Conservation (phyloP, 2,888 invertebrate genomes). For the Nyleta sp. region DNA sequence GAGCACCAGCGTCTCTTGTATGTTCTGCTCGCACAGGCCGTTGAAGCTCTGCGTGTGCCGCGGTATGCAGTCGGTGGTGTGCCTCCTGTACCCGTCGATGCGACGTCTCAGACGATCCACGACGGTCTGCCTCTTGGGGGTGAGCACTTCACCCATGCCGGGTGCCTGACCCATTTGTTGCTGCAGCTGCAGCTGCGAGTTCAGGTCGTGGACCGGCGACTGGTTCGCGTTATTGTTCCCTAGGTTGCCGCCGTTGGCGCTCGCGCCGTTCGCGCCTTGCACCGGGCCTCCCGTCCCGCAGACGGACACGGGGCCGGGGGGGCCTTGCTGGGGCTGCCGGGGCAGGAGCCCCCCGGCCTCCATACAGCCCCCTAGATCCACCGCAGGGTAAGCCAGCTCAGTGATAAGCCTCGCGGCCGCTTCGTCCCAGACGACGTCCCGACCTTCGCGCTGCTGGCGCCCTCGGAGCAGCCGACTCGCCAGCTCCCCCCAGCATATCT, state of each 20-base stretch:
- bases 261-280: slow-evolving; percentile 83
- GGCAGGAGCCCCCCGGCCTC: slow-evolving; percentile 89
- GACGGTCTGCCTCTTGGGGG: slow-evolving; percentile 92
- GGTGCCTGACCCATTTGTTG: slow-evolving; percentile 82
- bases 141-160: slow-evolving; percentile 86
- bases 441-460: slow-evolving; percentile 31
- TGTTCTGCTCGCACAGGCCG: slow-evolving; percentile 94
- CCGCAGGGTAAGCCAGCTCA: slow-evolving; percentile 83
- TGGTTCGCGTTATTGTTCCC: slow-evolving; percentile 72
- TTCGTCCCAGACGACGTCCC: slow-evolving; percentile 59
- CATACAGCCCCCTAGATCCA: slow-evolving; percentile 89
- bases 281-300: slow-evolving; percentile 73
- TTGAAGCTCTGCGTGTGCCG: slow-evolving; percentile 94
- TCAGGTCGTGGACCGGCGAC: slow-evolving; percentile 74
- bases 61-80: slow-evolving; percentile 93
- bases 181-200: slow-evolving; percentile 77
- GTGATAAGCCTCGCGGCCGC: slow-evolving; percentile 81
- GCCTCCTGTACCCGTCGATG: slow-evolving; percentile 93
- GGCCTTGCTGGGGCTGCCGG: slow-evolving; percentile 86
- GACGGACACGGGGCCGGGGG: slow-evolving; percentile 81
- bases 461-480: slow-evolving; percentile 69
- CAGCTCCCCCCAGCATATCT: slow-evolving; percentile 48
- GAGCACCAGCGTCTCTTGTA: slow-evolving; percentile 93
- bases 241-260: slow-evolving; percentile 84
- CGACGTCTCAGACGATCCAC: slow-evolving; percentile 92